Evolutionary conservation across 1,140 invertebrate genomes (phyloP), one percentile per base, ranked within the genome.

Genomic region (Gerris buenoi): DNA sequence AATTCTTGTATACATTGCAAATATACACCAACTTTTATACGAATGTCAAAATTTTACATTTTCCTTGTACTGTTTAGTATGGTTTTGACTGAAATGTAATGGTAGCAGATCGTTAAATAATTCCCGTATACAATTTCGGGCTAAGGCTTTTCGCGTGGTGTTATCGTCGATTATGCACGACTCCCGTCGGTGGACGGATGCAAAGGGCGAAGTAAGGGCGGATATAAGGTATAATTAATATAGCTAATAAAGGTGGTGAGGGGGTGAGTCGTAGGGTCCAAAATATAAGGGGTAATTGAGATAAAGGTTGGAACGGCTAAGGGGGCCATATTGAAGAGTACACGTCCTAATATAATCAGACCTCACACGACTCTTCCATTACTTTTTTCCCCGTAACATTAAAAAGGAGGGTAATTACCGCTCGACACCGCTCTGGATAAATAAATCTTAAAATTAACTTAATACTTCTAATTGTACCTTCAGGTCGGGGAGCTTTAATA

Each of bases 401-500:
- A 69, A 69, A 69, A 69, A 69, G 68, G 46, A 66, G 63, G 28
- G 65, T 69, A 69, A 69, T 67, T 69, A 69, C 25, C 58, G 22
- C 56, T 65, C 64, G 66, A 69, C 65, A 69, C 25, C 28, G 68
- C 65, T 29, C 23, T 63, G 65, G 68, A 69, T 67, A 69, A 69
- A 69, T 69, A 69, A 69, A 69, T 69, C 68, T 69, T 69, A 69
- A 69, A 69, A 69, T 69, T 69, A 69, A 69, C 68, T 69, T 69
- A 69, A 69, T 62, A 69, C 65, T 69, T 69, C 68, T 69, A 69
- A 69, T 69, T 69, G 68, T 67, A 69, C 68, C 65, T 69, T 69
- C 66, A 61, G 65, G 65, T 56, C 26, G 33, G 27, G 68, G 62
- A 29, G 65, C 68, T 69, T 69, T 69, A 69, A 69, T 69, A 67